Evolutionary conservation across 92 coral and sea anemone genomes (phyloP).

Genomic region (Umimayanthus chanpuru): DNA sequence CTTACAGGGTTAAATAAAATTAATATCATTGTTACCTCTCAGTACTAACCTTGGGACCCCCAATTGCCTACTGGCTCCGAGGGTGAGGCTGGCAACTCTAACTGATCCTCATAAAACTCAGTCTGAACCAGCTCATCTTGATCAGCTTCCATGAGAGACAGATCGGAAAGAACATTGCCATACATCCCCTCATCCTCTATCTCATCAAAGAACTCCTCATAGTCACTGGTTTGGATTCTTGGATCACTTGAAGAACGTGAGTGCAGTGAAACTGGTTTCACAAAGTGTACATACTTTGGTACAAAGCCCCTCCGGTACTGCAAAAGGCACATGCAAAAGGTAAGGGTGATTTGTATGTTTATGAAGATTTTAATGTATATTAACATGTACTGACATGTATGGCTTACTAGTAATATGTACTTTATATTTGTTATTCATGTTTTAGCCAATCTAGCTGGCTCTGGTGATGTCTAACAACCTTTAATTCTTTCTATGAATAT

Average conservation of each 20-base stretch:
- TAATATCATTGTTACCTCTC: background rate
- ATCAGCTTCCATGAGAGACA: background rate
- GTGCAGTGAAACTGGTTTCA: slow-evolving; percentile 23
- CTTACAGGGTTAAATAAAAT: too few relatives aligned
- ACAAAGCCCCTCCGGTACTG: slow-evolving; percentile 41
- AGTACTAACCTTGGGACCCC: background rate
- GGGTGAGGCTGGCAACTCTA: background rate
- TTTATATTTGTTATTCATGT: too few relatives aligned
- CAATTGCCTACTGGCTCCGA: background rate
- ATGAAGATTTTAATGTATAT: too few relatives aligned
- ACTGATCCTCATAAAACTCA: slow-evolving; percentile 23
- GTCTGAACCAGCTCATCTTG: background rate
- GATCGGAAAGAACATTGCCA: background rate
- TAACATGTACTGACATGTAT: too few relatives aligned
- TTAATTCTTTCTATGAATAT: too few relatives aligned
- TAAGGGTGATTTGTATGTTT: background rate
- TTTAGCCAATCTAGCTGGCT: too few relatives aligned
- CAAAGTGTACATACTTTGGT: slow-evolving; percentile 35
- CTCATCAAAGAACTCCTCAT: background rate
- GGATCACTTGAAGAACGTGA: background rate
- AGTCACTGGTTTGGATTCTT: background rate
- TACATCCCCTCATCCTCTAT: slow-evolving; percentile 16
- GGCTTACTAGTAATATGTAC: too few relatives aligned
- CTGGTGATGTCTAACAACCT: too few relatives aligned
- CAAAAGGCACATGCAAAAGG: background rate